Evolutionary conservation across 2,797 vertebrate genomes (phyloP).

Genomic region (Megalops cyprinoides): DNA sequence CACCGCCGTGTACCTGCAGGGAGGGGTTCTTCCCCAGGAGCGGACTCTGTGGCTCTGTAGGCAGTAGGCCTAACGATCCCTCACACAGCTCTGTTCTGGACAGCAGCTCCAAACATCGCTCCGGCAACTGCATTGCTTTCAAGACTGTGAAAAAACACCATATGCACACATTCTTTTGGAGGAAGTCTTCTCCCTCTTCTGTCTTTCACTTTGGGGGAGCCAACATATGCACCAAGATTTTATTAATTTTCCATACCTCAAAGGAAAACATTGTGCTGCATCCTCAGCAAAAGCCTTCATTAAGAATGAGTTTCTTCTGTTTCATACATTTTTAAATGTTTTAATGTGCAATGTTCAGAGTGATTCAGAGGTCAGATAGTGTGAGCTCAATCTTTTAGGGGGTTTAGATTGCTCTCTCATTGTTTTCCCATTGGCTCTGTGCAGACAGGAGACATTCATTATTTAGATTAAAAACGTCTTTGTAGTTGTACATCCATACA

Average conservation of each 20-base stretch:
- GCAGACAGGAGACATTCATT: neutral
- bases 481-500: no score
- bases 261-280: neutral
- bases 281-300: neutral
- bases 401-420: no score
- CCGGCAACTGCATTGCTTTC: slow-evolving; percentile 6
- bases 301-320: slow-evolving; percentile 1
- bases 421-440: neutral
- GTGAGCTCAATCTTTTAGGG: no score
- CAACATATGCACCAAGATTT: neutral
- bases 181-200: slow-evolving; percentile 7
- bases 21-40: neutral
- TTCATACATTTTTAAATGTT: neutral
- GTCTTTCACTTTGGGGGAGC: neutral
- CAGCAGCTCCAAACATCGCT: slow-evolving; percentile 16
- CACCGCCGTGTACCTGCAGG: slow-evolving; percentile 27
- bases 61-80: neutral
- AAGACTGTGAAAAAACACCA: neutral
- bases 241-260: neutral
- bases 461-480: neutral
- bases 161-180: neutral
- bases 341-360: neutral
- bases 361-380: neutral
- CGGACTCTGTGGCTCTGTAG: slow-evolving; percentile 16
- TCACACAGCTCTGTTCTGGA: slow-evolving; percentile 33